Evolutionary conservation across 2,113 vertebrate species (phyloP).

Genomic region (Oreochromis aureus): DNA sequence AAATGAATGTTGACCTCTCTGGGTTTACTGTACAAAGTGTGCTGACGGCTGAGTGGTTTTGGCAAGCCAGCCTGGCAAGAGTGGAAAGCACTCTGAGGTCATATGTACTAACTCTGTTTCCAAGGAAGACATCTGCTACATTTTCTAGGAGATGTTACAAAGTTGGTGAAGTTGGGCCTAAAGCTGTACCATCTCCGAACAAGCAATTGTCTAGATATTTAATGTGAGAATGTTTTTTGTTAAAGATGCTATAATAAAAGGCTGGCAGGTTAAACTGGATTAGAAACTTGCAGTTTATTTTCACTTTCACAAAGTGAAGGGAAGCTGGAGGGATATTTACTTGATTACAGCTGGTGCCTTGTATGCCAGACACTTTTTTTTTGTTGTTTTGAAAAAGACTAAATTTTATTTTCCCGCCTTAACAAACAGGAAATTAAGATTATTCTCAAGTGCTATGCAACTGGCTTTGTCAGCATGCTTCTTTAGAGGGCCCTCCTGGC

Average conservation of each 20-base stretch:
- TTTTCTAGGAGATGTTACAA: slow-evolving; percentile 9
- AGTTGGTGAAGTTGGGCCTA: not conserved
- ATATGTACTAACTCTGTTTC: slow-evolving; percentile 7
- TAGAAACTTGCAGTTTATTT: not conserved
- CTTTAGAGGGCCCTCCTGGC: not conserved
- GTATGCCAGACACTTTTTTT: not conserved
- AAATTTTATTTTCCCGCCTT: not conserved
- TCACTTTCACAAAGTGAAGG: not conserved
- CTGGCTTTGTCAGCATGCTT: not conserved
- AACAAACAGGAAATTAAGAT: not conserved
- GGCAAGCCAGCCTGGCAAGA: not conserved
- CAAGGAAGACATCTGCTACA: not conserved
- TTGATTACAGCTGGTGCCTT: not conserved
- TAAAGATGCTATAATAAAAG: not conserved
- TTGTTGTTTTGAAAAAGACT: not conserved
- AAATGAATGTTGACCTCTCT: not conserved
- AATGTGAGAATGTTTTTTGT: not conserved
- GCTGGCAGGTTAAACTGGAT: not conserved
- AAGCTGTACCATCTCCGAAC: not conserved
- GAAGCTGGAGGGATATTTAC: not conserved
- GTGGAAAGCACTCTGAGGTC: slow-evolving; percentile 4
- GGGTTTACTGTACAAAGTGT: not conserved
- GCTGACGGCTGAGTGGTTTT: not conserved
- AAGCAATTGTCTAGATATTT: not conserved
- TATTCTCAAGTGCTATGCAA: not conserved